Conservation (phyloP, 2,888 invertebrate genomes). For the Ditula angustiorana region DNA sequence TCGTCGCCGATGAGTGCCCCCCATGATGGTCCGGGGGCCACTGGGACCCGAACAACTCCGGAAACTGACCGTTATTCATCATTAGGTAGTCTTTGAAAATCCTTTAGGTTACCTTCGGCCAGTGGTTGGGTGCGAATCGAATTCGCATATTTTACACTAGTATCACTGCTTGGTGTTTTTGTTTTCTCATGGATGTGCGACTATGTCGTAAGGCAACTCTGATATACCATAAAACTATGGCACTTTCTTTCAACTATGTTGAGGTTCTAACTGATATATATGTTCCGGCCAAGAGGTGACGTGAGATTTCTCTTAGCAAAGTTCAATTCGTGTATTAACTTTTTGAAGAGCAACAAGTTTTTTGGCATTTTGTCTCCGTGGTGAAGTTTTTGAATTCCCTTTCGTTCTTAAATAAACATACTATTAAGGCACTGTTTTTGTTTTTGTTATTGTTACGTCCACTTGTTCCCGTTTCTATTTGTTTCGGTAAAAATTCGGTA, state of each 20-base stretch:
- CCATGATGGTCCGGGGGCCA: constrained; percentile 83
- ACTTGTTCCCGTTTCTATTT: constrained; percentile 70
- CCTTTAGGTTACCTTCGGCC: constrained; percentile 70
- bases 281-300: constrained; percentile 73
- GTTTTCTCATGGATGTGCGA: constrained; percentile 63
- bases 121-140: constrained; percentile 68
- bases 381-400: constrained; percentile 62
- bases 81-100: constrained; percentile 50
- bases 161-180: constrained; percentile 66
- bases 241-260: constrained; percentile 78
- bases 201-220: constrained; percentile 82
- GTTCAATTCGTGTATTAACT: constrained; percentile 80
- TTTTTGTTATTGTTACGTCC: constrained; percentile 62
- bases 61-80: constrained; percentile 81
- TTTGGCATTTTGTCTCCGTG: constrained; percentile 84
- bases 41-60: constrained; percentile 80
- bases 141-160: constrained; percentile 76
- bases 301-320: constrained; percentile 81
- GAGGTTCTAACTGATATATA: constrained; percentile 78
- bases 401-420: constrained; percentile 70
- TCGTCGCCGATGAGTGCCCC: constrained; percentile 77
- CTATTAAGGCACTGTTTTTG: constrained; percentile 78
- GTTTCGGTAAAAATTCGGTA: constrained; percentile 49
- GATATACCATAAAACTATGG: constrained; percentile 74
- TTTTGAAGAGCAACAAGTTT: constrained; percentile 80